Evolutionary conservation across 1,140 invertebrate species (phyloP).

Genomic region (Aphaenogaster rudis): DNA sequence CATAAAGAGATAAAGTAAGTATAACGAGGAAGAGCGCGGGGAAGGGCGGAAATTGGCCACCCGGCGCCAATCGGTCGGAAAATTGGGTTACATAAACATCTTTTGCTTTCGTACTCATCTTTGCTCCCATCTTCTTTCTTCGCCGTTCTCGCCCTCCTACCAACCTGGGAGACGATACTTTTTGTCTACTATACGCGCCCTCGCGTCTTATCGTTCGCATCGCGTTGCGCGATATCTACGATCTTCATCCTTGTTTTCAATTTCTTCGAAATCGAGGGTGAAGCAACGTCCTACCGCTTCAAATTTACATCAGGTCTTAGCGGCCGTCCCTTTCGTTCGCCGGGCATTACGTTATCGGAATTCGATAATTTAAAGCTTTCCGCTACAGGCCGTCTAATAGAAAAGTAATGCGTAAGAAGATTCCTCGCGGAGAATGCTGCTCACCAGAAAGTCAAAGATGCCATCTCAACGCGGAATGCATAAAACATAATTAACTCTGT

Average conservation of each 20-base stretch:
- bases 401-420: conserved; percentile 39
- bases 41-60: conserved; percentile 65
- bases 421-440: neutral
- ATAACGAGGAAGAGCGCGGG: conserved; percentile 37
- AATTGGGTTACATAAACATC: conserved; percentile 79
- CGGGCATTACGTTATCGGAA: conserved; percentile 61
- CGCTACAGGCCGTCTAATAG: neutral
- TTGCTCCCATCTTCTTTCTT: neutral
- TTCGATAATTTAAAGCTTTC: conserved; percentile 71
- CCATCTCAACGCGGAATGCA: conserved; percentile 41
- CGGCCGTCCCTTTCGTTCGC: neutral
- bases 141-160: conserved; percentile 5
- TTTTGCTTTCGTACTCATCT: conserved; percentile 62
- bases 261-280: conserved; percentile 46
- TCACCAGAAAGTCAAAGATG: conserved; percentile 20
- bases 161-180: conserved; percentile 22
- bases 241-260: conserved; percentile 62
- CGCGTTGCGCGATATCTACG: conserved; percentile 19
- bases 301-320: conserved; percentile 64
- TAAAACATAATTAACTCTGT: conserved; percentile 55
- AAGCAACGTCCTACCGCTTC: conserved; percentile 63
- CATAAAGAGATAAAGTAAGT: conserved; percentile 48
- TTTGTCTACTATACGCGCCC: conserved; percentile 13
- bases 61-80: conserved; percentile 74
- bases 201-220: conserved; percentile 54